These are phyloP conservation scores for Helostoma temminkii DNA, from an alignment of 2,797 vertebrate genomes.

Conservation along the genomic window DNA sequence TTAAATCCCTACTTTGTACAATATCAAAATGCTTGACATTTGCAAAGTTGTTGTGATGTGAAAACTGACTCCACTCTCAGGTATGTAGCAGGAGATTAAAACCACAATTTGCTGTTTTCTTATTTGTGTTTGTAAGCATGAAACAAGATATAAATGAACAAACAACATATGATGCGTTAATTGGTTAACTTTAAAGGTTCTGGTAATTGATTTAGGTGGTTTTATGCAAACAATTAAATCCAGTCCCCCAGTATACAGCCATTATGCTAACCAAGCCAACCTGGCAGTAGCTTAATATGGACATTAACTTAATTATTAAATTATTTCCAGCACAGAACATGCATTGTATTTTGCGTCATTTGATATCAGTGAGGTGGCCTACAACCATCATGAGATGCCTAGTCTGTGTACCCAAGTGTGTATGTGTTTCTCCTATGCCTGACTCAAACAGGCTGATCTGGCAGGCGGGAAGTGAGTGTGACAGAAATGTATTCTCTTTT, in stretches of 20 bases:
- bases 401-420: slow-evolving; percentile 12
- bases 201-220: too few relatives aligned
- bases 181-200: too few relatives aligned
- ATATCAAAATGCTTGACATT: background rate
- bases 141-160: background rate
- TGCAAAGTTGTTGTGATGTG: background rate
- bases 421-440: slow-evolving; percentile 30
- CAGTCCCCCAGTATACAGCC: too few relatives aligned
- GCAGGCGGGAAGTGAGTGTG: slow-evolving; percentile 73
- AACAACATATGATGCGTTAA: too few relatives aligned
- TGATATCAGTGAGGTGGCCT: slow-evolving; percentile 4
- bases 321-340: background rate
- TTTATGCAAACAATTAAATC: too few relatives aligned
- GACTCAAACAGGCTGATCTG: slow-evolving; percentile 44
- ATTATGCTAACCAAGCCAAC: too few relatives aligned
- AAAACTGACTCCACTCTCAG: background rate
- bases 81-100: background rate
- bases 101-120: background rate
- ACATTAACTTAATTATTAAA: too few relatives aligned
- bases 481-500: slow-evolving; percentile 80
- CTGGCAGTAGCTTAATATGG: background rate
- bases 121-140: background rate
- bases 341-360: slow-evolving; percentile 1
- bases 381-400: slow-evolving; percentile 7
- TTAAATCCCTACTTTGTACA: background rate